Evolutionary conservation across 2,113 vertebrate genomes (phyloP), one percentile per base, ranked within the genome.

Genomic region (Malurus melanocephalus): DNA sequence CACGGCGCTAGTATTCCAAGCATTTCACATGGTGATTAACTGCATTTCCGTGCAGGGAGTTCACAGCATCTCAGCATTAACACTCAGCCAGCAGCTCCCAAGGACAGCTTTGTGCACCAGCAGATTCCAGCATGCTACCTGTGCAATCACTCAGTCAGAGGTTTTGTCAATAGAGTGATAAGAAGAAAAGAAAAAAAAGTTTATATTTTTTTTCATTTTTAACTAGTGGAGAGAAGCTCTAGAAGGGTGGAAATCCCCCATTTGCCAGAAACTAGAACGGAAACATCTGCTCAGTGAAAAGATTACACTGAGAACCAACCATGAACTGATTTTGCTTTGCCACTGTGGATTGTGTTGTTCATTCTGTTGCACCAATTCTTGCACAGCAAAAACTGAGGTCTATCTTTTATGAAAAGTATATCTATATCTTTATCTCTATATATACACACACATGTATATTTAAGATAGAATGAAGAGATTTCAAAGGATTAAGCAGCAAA

Each of bases 51-150:
- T n/a, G 32, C 18, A 51, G 59, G 45, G 14, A 80, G 69, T 56
- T 80, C 56, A 5, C 38, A 55, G 79, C 26, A 21, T 23, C 52
- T 46, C 28, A 56, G 59, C 64, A 38, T 30, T 65, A 57, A 46
- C 0, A 1, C 64, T 69, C 38, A 23, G 68, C 16, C 77, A 40
- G 53, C 4, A 19, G 17, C 5, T 73, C 56, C 64, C 86, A 57
- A 53, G 48, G 51, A 12, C 30, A 73, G 55, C 43, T 81, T 35
- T 51, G 49, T 55, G 59, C 24, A 84, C 24, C 24, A 60, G n/a
- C 46, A 78, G 68, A 64, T 71, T 71, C 87, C 89, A 89, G 89
- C 60, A 38, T 61, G 77, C 51, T 52, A 51, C 38, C 57, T 59
- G 30, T n/a, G n/a, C n/a, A n/a, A n/a, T n/a, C n/a, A n/a, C n/a